Evolutionary conservation across 2,888 invertebrate genomes (phyloP).

Genomic region (Apeira syringaria): DNA sequence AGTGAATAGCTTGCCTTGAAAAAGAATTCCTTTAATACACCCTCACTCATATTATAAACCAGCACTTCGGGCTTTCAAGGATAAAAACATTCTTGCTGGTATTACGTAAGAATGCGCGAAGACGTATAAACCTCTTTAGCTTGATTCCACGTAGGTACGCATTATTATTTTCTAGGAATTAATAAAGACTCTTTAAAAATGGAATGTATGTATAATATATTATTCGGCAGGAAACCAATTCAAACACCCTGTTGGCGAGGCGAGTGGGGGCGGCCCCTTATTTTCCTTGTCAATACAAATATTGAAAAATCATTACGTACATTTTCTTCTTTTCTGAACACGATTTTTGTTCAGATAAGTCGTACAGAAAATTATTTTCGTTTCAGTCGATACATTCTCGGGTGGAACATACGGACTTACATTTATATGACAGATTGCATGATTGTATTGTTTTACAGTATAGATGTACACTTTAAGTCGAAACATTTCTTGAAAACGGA

Average conservation of each 20-base stretch:
- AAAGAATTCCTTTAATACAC: conserved; percentile 36
- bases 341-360: conserved; percentile 50
- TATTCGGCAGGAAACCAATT: conserved; percentile 35
- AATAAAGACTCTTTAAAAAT: conserved; percentile 28
- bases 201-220: conserved; percentile 27
- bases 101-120: conserved; percentile 26
- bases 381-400: conserved; percentile 48
- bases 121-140: conserved; percentile 20
- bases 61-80: conserved; percentile 30
- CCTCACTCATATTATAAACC: conserved; percentile 38
- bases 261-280: conserved; percentile 43
- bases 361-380: conserved; percentile 55
- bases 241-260: conserved; percentile 37
- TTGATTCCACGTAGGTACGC: conserved; percentile 5
- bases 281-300: conserved; percentile 62
- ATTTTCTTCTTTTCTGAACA: conserved; percentile 54
- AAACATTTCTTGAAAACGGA: too few relatives aligned
- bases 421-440: conserved; percentile 13
- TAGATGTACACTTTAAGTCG: too few relatives aligned
- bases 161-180: conserved; percentile 28
- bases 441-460: too few relatives aligned
- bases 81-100: conserved; percentile 21
- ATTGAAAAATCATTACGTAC: conserved; percentile 63
- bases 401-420: conserved; percentile 33
- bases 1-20: conserved; percentile 36